A percentile compares a stretch with the other conserved stretches of the same genome.
Conservation (phyloP, 1,140 invertebrate genomes). For the Psilanteris sp. region DNA sequence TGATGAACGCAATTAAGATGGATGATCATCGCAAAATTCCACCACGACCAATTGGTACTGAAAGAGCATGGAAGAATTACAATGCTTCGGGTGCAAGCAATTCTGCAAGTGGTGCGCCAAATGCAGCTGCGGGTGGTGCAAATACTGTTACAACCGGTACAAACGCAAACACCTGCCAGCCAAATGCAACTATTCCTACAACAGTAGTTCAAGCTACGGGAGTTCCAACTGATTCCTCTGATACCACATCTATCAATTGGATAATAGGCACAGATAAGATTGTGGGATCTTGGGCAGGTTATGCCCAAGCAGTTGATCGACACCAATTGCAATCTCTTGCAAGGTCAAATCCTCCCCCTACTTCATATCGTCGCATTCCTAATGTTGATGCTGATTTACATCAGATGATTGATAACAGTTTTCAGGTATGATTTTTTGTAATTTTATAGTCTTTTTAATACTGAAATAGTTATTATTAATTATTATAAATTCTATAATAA, state of each 20-base stretch:
- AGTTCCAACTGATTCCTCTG: constrained; percentile 50
- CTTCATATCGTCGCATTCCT: constrained; percentile 71
- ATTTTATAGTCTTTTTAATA: too few relatives aligned
- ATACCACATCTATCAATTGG: constrained; percentile 80
- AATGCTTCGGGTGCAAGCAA: constrained; percentile 38
- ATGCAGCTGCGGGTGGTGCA: constrained; percentile 36
- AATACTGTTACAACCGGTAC: constrained; percentile 43
- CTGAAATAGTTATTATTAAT: too few relatives aligned
- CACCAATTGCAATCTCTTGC: constrained; percentile 71
- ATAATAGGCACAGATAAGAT: constrained; percentile 81
- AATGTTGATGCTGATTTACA: constrained; percentile 76
- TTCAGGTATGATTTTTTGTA: constrained; percentile 72
- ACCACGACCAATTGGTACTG: constrained; percentile 88
- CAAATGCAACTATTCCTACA: background rate
- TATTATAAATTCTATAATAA: too few relatives aligned
- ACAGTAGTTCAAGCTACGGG: constrained; percentile 8
- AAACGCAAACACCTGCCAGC: constrained; percentile 61
- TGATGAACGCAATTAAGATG: constrained; percentile 74
- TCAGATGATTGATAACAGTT: constrained; percentile 78
- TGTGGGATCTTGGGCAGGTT: constrained; percentile 72
- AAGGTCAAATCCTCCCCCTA: constrained; percentile 69
- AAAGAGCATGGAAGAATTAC: constrained; percentile 85
- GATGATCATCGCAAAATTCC: constrained; percentile 86
- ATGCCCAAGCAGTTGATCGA: constrained; percentile 70
- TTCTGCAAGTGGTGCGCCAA: constrained; percentile 34